Evolutionary conservation across 2,888 invertebrate genomes (phyloP).

Genomic region (Ophion slaviceki): DNA sequence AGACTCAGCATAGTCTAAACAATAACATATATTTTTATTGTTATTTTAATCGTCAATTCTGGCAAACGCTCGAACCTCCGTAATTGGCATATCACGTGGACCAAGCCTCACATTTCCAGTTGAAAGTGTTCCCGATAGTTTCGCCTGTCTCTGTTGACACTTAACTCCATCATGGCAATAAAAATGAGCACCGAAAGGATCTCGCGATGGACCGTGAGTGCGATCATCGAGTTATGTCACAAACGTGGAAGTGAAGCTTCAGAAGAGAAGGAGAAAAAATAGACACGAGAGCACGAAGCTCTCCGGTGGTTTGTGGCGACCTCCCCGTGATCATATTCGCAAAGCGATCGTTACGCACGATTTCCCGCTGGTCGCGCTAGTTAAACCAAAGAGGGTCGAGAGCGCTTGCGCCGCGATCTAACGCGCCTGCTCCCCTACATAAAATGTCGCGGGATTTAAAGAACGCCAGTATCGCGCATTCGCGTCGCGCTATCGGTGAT

Average conservation of each 20-base stretch:
- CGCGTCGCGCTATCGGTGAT: conserved; percentile 43
- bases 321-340: conserved; percentile 16
- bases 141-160: too few relatives aligned
- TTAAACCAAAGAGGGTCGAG: conserved; percentile 11
- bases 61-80: too few relatives aligned
- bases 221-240: conserved; percentile 55
- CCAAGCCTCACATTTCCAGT: too few relatives aligned
- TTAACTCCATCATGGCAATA: too few relatives aligned
- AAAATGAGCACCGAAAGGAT: conserved; percentile 2
- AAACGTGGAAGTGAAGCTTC: conserved; percentile 46
- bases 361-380: conserved; percentile 6
- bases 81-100: too few relatives aligned
- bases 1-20: too few relatives aligned
- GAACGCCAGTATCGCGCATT: conserved; percentile 57
- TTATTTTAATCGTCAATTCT: too few relatives aligned
- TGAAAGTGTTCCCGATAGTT: too few relatives aligned
- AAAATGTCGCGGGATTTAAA: conserved; percentile 58
- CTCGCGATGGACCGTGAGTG: conserved; percentile 44
- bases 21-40: too few relatives aligned
- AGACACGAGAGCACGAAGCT: conserved; percentile 41
- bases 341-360: conserved; percentile 31
- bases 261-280: conserved; percentile 5
- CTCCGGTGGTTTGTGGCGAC: neutral
- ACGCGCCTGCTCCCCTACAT: conserved; percentile 45
- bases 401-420: conserved; percentile 56